A percentile compares a stretch with the other conserved stretches of the same genome.
Conservation (phyloP, 2,888 invertebrate species). For the Disparrhopalites patrizii region DNA sequence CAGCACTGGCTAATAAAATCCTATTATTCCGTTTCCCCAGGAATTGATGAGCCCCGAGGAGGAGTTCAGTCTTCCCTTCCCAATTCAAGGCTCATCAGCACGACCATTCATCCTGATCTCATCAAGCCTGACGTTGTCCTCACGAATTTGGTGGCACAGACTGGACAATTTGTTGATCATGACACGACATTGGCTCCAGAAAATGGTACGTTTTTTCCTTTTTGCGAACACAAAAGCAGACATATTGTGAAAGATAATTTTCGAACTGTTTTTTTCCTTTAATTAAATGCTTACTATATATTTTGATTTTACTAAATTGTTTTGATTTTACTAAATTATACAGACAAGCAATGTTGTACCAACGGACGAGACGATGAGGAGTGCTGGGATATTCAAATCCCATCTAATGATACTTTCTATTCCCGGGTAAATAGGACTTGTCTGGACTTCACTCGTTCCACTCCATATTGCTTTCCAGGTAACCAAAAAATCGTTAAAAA, state of each 20-base stretch:
- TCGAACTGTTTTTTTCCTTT: no score
- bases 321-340: no score
- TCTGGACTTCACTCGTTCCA: neutral
- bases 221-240: neutral
- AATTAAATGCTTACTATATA: no score
- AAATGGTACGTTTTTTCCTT: neutral
- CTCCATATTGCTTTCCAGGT: neutral
- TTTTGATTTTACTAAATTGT: no score
- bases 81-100: slow-evolving; percentile 17
- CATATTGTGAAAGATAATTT: neutral
- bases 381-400: neutral
- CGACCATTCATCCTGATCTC: slow-evolving; percentile 17
- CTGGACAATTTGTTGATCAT: slow-evolving; percentile 24
- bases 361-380: neutral
- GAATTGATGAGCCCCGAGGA: slow-evolving; percentile 17
- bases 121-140: slow-evolving; percentile 22
- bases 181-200: slow-evolving; percentile 27
- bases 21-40: no score
- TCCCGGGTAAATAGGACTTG: neutral
- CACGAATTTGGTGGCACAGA: slow-evolving; percentile 30
- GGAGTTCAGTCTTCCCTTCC: neutral
- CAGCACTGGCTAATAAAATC: no score
- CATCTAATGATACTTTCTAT: neutral
- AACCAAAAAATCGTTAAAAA: neutral
- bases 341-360: neutral